phyloP scores from a whole-genome alignment of 2,888 invertebrate species.

The Xanthostigma xanthostigma region DNA sequence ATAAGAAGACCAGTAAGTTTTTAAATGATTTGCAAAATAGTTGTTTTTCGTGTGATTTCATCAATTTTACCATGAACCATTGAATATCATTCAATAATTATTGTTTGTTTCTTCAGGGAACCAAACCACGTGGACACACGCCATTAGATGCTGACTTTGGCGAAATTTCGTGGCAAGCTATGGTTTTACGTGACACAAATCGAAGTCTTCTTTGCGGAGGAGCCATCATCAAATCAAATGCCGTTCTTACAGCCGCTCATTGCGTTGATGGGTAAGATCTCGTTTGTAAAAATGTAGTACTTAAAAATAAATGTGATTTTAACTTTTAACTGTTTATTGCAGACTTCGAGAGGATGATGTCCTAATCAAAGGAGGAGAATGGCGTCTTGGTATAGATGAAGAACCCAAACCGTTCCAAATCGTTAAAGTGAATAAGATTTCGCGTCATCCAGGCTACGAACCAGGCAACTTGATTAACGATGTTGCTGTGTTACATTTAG shows the following conservation, averaged over 20 bases:
- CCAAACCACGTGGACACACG: constrained; percentile 34
- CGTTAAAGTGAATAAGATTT: constrained; percentile 50
- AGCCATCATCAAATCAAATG: constrained; percentile 57
- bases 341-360: constrained; percentile 50
- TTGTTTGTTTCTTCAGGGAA: constrained; percentile 23
- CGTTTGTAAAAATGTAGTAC: neutral
- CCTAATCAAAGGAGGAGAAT: constrained; percentile 67
- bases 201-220: constrained; percentile 65
- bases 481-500: constrained; percentile 52
- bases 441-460: constrained; percentile 54
- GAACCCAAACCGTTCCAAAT: constrained; percentile 70
- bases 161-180: constrained; percentile 79
- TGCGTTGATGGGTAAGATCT: constrained; percentile 58
- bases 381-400: constrained; percentile 67
- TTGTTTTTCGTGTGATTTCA: neutral
- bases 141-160: constrained; percentile 53
- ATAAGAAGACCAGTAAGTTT: constrained; percentile 16
- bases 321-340: constrained; percentile 15
- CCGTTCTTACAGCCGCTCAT: constrained; percentile 63
- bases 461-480: constrained; percentile 46
- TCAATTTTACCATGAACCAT: too few relatives aligned
- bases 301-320: neutral
- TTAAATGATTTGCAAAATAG: neutral
- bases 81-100: neutral
- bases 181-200: constrained; percentile 57